These are phyloP conservation scores for Tribolium madens DNA, from an alignment of 1,140 invertebrate species.

Conservation along the genomic window DNA sequence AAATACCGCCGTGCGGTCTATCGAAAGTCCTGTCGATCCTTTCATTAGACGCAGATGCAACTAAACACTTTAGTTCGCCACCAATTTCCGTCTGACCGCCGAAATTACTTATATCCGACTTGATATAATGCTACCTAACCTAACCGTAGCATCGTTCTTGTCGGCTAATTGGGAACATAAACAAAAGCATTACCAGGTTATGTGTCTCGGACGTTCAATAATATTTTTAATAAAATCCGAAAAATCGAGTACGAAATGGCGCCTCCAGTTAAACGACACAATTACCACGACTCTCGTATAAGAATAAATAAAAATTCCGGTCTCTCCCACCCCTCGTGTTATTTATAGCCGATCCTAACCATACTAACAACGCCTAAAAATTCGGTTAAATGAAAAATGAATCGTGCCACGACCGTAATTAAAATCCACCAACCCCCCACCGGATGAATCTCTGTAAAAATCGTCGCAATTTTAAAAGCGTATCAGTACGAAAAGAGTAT, in stretches of 20 bases:
- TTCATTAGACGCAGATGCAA: conserved; percentile 49
- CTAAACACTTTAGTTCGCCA: conserved; percentile 46
- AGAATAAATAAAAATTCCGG: not conserved
- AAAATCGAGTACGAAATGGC: not conserved
- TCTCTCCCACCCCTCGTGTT: not conserved
- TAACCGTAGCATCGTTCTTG: conserved; percentile 35
- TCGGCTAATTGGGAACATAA: conserved; percentile 39
- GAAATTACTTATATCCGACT: conserved; percentile 46
- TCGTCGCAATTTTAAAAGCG: conserved; percentile 37
- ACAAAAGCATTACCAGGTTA: conserved; percentile 42
- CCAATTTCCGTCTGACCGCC: conserved; percentile 43
- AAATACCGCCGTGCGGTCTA: conserved; percentile 40
- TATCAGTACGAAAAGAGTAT: conserved; percentile 12
- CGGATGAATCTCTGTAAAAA: conserved; percentile 13
- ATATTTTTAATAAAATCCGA: conserved; percentile 9
- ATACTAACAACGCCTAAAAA: not conserved
- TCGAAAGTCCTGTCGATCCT: conserved; percentile 42
- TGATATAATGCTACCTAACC: conserved; percentile 41
- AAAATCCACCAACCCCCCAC: not conserved
- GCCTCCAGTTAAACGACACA: not conserved
- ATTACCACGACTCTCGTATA: too few relatives aligned
- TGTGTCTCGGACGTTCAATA: conserved; percentile 22
- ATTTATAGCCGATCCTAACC: not conserved
- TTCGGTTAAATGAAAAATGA: conserved; percentile 20
- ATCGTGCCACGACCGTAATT: not conserved